Evolutionary conservation across 92 coral and sea anemone genomes (phyloP), one percentile per base, ranked within the genome.

Genomic region (Anthopleura xanthogrammica): DNA sequence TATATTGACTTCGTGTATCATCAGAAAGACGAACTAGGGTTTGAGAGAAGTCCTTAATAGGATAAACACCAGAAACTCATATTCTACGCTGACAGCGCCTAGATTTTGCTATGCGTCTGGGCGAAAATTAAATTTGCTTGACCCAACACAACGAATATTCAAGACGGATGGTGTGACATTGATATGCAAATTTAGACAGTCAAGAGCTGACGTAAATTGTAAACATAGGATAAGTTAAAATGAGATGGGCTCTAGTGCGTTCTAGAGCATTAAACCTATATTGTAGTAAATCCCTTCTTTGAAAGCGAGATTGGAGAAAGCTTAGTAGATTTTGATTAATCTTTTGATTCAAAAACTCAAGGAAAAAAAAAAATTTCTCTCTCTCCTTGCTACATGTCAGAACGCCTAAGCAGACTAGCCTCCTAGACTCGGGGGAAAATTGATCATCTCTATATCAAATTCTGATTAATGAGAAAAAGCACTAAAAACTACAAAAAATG

Each of bases 101-200:
- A 40, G 78, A 50, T 41, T 75, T 75, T 75, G 78, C 42, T 77
- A 77, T 52, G 43, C 65, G 56, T 77, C 64, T 79, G 12, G 57
- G 64, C n/a, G 39, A 24, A 79, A 58, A 76, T 76, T 50, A 0
- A n/a, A 36, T 14, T 3, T 7, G 64, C n/a, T 60, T 52, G 57
- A 80, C 68, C 73, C 83, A 57, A 65, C 10, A 20, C 62, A 20
- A 22, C 68, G 83, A 80, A 80, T 41, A 36, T 80, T 80, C 83
- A 80, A 29, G 83, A 80, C 41, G 76, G 84, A 54, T 79, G 82
- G 68, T 66, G 84, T 81, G 84, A 68, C 84, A 68, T 70, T 42
- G 17, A 52, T 81, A 81, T 81, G 84, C 77, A 68, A 81, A 81
- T 81, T 23, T 29, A 12, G 41, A 68, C 29, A 9, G 42, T 29